Evolutionary conservation across 1,140 invertebrate species (phyloP), one percentile per base, ranked within the genome.

Genomic region (Idris sp.): DNA sequence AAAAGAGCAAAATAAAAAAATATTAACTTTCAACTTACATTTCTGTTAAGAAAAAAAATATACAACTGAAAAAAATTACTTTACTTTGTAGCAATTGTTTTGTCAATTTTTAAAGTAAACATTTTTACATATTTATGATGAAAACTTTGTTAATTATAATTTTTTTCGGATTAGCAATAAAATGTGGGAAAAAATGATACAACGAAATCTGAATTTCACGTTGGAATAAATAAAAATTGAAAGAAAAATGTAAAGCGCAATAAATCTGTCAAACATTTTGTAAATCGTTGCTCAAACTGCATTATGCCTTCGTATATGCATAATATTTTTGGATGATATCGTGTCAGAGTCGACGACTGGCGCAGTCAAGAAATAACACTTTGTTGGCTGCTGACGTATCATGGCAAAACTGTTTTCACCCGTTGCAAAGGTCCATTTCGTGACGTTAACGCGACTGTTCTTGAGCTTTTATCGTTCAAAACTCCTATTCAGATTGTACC

Each of bases 391-490:
- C 54, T 40, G 56, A 67, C 38, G 54, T 59, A 54, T 74, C 61
- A 44, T 51, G 19, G 54, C 33, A 46, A 67, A 61, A 67, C 71
- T 43, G 48, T 62, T 67, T 74, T 64, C 72, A 48, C 48, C 25
- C 65, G 38, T 46, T 40, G 51, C 73, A 38, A 76, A 76, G 73
- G 65, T 67, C 65, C 65, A 65, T 76, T 71, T 65, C 54, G 44
- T 67, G 59, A 67, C 73, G 65, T 71, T 76, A 76, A 76, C 73
- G 65, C 36, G 73, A 76, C 73, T 76, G 65, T 67, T 61, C 65
- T 59, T 51, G 65, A 14, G 65, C 58, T 76, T 76, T 71, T 76
- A 76, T 76, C 73, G 73, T 53, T n/a, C 53, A 46, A 58, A 43
- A 67, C 73, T 71, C 64, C 65, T 59, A 76, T 76, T 71, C 65